phyloP scores from a whole-genome alignment of 2,888 invertebrate genomes.

The Sphinx pinastri region DNA sequence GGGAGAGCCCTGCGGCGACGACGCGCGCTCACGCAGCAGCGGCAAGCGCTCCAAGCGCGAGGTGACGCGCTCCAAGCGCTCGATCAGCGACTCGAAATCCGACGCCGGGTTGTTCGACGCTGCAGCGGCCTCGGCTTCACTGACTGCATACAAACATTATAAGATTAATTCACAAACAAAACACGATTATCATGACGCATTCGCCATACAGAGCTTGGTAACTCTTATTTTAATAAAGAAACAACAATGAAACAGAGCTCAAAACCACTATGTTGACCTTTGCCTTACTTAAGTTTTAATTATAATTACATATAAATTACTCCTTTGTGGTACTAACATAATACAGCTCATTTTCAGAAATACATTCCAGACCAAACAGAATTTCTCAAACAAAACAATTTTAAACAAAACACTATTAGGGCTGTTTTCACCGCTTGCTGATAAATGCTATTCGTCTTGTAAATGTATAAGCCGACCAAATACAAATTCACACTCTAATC shows the following conservation, averaged over 20 bases:
- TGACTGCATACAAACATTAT: constrained; percentile 58
- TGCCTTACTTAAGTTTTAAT: too few relatives aligned
- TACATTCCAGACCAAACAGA: too few relatives aligned
- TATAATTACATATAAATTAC: too few relatives aligned
- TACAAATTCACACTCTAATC: too few relatives aligned
- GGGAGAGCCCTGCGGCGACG: constrained; percentile 61
- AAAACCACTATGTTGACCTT: too few relatives aligned
- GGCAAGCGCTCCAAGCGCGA: constrained; percentile 87
- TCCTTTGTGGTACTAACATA: background rate
- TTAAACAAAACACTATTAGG: background rate
- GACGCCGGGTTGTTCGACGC: constrained; percentile 72
- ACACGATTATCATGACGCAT: too few relatives aligned
- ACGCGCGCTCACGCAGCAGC: constrained; percentile 56
- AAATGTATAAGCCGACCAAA: too few relatives aligned
- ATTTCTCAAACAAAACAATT: background rate
- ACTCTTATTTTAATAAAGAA: too few relatives aligned
- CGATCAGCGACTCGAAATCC: constrained; percentile 88
- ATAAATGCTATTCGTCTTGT: too few relatives aligned
- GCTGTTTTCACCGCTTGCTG: too few relatives aligned
- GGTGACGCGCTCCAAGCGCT: constrained; percentile 89
- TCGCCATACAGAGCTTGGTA: too few relatives aligned
- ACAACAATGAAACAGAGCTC: too few relatives aligned
- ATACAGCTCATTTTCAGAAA: background rate
- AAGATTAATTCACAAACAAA: constrained; percentile 9
- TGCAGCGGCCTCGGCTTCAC: constrained; percentile 74